Conservation (phyloP, 2,888 invertebrate species). For the Amiota minor region DNA sequence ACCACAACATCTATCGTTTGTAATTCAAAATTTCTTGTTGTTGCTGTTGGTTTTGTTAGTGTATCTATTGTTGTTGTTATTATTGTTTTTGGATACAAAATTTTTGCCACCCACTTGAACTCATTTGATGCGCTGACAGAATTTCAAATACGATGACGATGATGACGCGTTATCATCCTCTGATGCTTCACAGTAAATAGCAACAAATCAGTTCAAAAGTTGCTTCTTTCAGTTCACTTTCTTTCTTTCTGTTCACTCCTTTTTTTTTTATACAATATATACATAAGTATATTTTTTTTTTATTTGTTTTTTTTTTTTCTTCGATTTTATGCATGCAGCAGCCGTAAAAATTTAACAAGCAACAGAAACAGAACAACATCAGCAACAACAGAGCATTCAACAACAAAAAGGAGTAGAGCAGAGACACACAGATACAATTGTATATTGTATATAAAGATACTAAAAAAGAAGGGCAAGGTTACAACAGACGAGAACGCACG, state of each 20-base stretch:
- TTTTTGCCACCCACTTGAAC: slow-evolving; percentile 51
- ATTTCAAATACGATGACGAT: slow-evolving; percentile 59
- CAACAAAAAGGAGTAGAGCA: slow-evolving; percentile 32
- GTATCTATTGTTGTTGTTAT: not conserved
- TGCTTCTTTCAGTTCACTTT: slow-evolving; percentile 12
- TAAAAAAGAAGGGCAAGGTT: slow-evolving; percentile 68
- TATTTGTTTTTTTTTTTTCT: slow-evolving; percentile 35
- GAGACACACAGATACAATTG: slow-evolving; percentile 1
- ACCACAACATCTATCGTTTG: slow-evolving; percentile 39
- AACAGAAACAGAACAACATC: not conserved
- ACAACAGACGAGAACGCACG: slow-evolving; percentile 54
- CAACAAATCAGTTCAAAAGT: slow-evolving; percentile 26
- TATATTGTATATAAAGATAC: slow-evolving; percentile 16
- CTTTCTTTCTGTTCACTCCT: slow-evolving; percentile 15
- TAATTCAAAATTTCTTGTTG: slow-evolving; percentile 67
- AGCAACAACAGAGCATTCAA: slow-evolving; percentile 18
- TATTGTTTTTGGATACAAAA: not conserved
- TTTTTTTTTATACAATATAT: too few relatives aligned
- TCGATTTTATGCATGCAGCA: slow-evolving; percentile 65
- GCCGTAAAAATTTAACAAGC: slow-evolving; percentile 68
- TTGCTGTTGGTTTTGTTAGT: slow-evolving; percentile 38
- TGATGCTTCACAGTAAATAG: slow-evolving; percentile 14
- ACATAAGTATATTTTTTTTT: too few relatives aligned
- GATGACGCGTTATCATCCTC: slow-evolving; percentile 15
- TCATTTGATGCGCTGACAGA: slow-evolving; percentile 56